These are phyloP conservation scores for Prietella phreatophila DNA, from an alignment of 2,113 vertebrate genomes.

Conservation along the genomic window DNA sequence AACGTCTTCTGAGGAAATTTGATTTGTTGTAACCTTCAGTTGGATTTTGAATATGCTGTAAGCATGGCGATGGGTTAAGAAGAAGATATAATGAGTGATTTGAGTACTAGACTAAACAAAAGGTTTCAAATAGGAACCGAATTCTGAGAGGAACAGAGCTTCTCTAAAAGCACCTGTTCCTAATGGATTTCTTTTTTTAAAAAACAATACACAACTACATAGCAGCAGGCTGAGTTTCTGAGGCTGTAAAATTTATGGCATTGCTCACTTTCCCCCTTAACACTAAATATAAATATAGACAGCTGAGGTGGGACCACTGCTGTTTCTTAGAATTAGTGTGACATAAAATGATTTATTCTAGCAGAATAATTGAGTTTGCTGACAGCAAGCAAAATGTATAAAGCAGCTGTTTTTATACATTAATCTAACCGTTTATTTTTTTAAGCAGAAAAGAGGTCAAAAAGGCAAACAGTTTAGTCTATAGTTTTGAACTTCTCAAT, in stretches of 20 bases:
- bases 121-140: constrained; percentile 28
- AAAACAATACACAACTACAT: constrained; percentile 40
- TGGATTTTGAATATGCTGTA: background rate
- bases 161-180: constrained; percentile 37
- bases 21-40: background rate
- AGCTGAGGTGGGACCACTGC: constrained; percentile 63
- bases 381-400: constrained; percentile 53
- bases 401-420: constrained; percentile 52
- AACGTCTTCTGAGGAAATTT: background rate
- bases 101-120: constrained; percentile 40
- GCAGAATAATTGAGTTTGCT: constrained; percentile 57
- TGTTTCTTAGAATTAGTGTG: constrained; percentile 58
- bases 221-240: constrained; percentile 55
- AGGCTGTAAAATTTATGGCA: constrained; percentile 52
- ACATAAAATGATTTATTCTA: constrained; percentile 61
- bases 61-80: constrained; percentile 34
- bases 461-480: constrained; percentile 35
- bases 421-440: constrained; percentile 29
- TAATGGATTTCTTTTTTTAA: background rate
- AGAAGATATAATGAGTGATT: constrained; percentile 43
- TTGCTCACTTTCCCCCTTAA: constrained; percentile 55
- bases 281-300: constrained; percentile 72
- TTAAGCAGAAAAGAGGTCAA: constrained; percentile 3
- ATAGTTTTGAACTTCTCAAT: constrained; percentile 7
- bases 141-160: constrained; percentile 28